A percentile compares a stretch with the other conserved stretches of the same genome.
These are phyloP conservation scores for Caenorhabditis sinica DNA, from an alignment of 2,888 invertebrate species.

Conservation along the genomic window DNA sequence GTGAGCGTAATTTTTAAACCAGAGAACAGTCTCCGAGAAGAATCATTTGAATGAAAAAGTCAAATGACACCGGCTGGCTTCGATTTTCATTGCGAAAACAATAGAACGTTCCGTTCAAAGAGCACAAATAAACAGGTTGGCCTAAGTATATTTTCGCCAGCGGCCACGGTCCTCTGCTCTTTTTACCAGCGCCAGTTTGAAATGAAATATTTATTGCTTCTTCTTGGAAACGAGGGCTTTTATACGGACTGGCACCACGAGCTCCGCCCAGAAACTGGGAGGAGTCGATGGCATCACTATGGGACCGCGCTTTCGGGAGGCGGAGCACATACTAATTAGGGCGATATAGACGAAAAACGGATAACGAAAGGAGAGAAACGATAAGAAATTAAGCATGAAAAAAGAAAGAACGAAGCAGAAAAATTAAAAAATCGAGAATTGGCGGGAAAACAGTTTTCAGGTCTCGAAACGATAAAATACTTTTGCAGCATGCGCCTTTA, in stretches of 20 bases:
- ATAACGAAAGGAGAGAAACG: background rate
- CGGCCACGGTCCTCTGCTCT: slow-evolving; percentile 32
- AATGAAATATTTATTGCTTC: slow-evolving; percentile 4
- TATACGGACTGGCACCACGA: slow-evolving; percentile 16
- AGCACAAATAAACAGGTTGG: slow-evolving; percentile 27
- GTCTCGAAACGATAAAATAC: background rate
- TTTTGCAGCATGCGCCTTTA: slow-evolving; percentile 5
- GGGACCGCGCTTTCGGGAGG: background rate
- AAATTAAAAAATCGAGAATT: background rate
- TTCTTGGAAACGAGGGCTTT: background rate
- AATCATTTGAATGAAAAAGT: slow-evolving; percentile 1
- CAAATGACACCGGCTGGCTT: background rate
- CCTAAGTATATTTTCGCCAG: slow-evolving; percentile 5
- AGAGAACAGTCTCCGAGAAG: slow-evolving; percentile 12
- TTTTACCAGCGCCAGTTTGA: slow-evolving; percentile 32
- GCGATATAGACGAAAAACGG: background rate
- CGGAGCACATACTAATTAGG: background rate
- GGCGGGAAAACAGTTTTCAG: background rate
- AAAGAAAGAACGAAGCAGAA: background rate
- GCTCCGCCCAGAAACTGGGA: slow-evolving; percentile 32
- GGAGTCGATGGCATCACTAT: slow-evolving; percentile 36
- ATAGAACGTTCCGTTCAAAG: background rate
- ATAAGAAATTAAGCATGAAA: background rate
- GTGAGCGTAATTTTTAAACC: background rate
- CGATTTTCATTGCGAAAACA: too few species aligned